Evolutionary conservation across 2,888 invertebrate species (phyloP).

Genomic region (Archaeoteleia sp.): DNA sequence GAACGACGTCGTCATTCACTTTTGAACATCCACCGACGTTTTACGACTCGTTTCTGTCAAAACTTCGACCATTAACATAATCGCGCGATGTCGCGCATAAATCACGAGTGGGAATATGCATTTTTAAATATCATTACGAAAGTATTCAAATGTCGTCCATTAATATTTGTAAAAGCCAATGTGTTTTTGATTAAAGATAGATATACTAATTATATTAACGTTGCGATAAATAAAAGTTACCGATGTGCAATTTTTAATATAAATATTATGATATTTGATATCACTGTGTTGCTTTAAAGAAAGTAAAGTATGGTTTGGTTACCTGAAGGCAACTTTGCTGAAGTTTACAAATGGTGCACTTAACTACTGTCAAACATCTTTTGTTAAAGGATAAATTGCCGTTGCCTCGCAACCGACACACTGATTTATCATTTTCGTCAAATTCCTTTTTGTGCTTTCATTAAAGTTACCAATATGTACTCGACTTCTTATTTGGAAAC

Average conservation of each 20-base stretch:
- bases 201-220: too few species aligned
- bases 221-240: too few species aligned
- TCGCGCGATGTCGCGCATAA: constrained; percentile 35
- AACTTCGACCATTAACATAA: constrained; percentile 36
- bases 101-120: constrained; percentile 33
- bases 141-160: too few species aligned
- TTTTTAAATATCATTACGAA: too few species aligned
- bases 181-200: too few species aligned
- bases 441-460: too few species aligned
- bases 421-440: too few species aligned
- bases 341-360: constrained; percentile 43
- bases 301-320: constrained; percentile 26
- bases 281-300: constrained; percentile 10
- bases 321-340: constrained; percentile 29
- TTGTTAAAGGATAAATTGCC: constrained; percentile 43
- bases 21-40: constrained; percentile 37
- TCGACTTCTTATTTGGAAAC: background rate
- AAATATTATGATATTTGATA: too few species aligned
- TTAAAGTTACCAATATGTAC: constrained; percentile 8
- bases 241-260: too few species aligned
- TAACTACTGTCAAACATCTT: constrained; percentile 44
- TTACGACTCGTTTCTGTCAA: constrained; percentile 45
- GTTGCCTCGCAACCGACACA: too few species aligned
- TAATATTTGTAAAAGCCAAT: too few species aligned
- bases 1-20: constrained; percentile 44